Conservation (phyloP, 2,113 vertebrate species). For the Serinus canaria region DNA sequence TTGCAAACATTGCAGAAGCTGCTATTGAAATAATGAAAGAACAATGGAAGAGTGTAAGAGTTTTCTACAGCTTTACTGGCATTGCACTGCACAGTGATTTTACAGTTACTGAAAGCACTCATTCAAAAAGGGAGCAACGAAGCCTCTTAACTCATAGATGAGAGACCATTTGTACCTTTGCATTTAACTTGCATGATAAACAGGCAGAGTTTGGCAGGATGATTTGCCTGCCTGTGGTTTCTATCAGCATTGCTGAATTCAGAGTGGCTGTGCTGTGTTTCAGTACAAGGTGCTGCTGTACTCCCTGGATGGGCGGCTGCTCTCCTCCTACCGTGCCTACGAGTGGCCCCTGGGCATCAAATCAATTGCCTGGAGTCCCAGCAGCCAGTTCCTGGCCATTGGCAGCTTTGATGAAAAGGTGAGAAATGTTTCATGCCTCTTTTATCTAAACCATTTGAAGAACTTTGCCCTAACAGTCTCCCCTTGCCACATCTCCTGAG, state of each 20-base stretch:
- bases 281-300: slow-evolving; percentile 95
- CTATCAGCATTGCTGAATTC: neutral
- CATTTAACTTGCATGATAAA: neutral
- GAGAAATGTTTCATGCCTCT: neutral
- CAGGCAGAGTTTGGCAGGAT: neutral
- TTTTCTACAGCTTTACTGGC: neutral
- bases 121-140: neutral
- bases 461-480: neutral
- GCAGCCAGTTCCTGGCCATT: slow-evolving; percentile 93
- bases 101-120: neutral
- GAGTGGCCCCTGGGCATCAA: slow-evolving; percentile 94
- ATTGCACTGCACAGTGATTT: neutral
- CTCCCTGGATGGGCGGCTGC: slow-evolving; percentile 90
- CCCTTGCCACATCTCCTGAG: neutral
- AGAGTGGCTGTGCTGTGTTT: neutral
- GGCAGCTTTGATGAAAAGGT: slow-evolving; percentile 98
- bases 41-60: neutral
- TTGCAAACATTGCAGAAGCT: neutral
- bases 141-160: neutral
- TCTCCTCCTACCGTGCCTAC: slow-evolving; percentile 85
- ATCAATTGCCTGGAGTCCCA: slow-evolving; percentile 89
- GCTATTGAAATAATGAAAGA: neutral
- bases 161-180: neutral
- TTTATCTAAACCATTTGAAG: neutral
- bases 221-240: neutral